Conservation (phyloP, 2,113 vertebrate species). For the Dicerorhinus sumatrensis region DNA sequence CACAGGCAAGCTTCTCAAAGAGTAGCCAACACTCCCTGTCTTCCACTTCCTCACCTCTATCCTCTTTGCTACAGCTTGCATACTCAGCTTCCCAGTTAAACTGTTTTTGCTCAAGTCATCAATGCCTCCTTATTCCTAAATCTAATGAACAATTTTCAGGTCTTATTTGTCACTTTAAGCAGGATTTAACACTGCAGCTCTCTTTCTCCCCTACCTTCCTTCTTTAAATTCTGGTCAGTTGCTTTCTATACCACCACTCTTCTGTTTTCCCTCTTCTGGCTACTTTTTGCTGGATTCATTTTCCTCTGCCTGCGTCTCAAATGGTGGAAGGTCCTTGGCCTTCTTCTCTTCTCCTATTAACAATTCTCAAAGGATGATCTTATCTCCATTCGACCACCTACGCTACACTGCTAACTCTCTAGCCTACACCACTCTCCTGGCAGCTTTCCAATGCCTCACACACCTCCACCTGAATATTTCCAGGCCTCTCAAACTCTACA, state of each 20-base stretch:
- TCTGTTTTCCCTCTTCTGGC: not conserved
- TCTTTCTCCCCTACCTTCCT: not conserved
- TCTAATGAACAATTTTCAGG: not conserved
- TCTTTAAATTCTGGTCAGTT: conserved; percentile 22
- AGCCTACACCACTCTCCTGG: not conserved
- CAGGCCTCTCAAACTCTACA: not conserved
- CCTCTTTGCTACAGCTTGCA: not conserved
- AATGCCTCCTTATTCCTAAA: conserved; percentile 21
- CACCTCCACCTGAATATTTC: not conserved
- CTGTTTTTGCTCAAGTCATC: conserved; percentile 1
- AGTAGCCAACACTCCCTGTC: not conserved
- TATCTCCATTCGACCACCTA: not conserved
- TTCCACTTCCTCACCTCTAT: not conserved
- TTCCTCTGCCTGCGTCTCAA: conserved; percentile 47
- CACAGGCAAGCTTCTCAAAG: not conserved
- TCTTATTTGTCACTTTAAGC: conserved; percentile 2
- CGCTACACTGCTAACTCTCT: not conserved
- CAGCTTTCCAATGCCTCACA: conserved; percentile 18
- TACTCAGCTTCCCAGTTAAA: not conserved
- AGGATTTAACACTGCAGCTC: conserved; percentile 34
- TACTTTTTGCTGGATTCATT: not conserved
- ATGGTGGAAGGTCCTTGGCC: not conserved
- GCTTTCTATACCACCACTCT: not conserved
- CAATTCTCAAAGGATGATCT: conserved; percentile 7
- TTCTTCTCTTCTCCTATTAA: not conserved